phyloP scores from a whole-genome alignment of 2,113 vertebrate genomes.

The Pseudorhombus dupliciocellatus region DNA sequence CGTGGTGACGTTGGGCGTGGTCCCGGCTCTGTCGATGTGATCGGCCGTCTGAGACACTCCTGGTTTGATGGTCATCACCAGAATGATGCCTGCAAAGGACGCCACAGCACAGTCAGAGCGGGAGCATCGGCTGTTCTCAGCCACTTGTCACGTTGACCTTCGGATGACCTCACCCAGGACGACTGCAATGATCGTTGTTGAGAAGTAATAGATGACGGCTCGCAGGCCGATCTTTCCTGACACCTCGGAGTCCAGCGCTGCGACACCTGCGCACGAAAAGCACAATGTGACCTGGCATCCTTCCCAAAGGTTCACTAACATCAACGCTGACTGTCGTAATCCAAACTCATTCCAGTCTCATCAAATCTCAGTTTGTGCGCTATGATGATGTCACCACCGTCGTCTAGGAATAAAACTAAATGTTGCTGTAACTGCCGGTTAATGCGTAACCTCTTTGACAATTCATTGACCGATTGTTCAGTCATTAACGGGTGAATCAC shows the following conservation, averaged over 20 bases:
- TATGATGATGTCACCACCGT: too few relatives aligned
- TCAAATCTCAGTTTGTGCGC: too few relatives aligned
- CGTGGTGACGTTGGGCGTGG: slow-evolving; percentile 89
- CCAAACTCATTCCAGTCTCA: too few relatives aligned
- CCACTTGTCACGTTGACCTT: neutral
- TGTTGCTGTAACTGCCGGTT: neutral
- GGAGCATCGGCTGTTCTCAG: neutral
- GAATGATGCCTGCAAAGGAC: slow-evolving; percentile 85
- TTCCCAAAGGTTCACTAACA: neutral
- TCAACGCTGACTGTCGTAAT: too few relatives aligned
- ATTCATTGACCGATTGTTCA: neutral
- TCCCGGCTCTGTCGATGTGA: slow-evolving; percentile 88
- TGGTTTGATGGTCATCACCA: slow-evolving; percentile 95
- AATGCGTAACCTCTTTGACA: neutral
- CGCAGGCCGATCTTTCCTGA: slow-evolving; percentile 95
- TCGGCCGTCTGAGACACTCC: slow-evolving; percentile 88
- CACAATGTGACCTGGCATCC: neutral
- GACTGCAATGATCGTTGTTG: slow-evolving; percentile 92
- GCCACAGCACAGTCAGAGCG: neutral
- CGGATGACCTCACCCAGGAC: slow-evolving; percentile 85
- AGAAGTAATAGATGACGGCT: slow-evolving; percentile 93
- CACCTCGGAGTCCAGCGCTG: slow-evolving; percentile 91
- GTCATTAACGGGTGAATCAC: neutral
- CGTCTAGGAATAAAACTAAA: too few relatives aligned
- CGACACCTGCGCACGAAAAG: slow-evolving; percentile 84